phyloP scores from a whole-genome alignment of 2,888 invertebrate species.

The Hipparchia sbordonii region DNA sequence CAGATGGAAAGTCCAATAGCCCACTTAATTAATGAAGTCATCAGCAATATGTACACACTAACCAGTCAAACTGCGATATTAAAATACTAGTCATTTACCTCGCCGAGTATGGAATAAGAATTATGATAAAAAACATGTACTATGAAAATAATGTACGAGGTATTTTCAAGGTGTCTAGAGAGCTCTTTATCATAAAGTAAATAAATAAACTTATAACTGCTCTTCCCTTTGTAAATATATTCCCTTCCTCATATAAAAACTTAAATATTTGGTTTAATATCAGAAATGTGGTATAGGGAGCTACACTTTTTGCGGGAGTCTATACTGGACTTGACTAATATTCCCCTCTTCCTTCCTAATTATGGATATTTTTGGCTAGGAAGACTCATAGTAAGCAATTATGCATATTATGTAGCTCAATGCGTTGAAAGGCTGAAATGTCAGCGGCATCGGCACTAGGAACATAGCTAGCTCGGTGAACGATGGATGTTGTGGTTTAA shows the following conservation, averaged over 20 bases:
- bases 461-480: neutral
- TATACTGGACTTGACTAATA: too few relatives aligned
- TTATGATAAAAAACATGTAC: neutral
- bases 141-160: neutral
- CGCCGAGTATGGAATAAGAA: neutral
- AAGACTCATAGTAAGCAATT: too few relatives aligned
- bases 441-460: neutral
- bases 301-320: too few relatives aligned
- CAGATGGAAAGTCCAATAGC: slow-evolving; percentile 22
- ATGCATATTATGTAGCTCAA: neutral
- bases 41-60: slow-evolving; percentile 7
- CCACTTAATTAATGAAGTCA: slow-evolving; percentile 23
- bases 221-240: too few relatives aligned
- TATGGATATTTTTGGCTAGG: too few relatives aligned
- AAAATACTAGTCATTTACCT: slow-evolving; percentile 1
- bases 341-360: too few relatives aligned
- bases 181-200: neutral
- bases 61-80: neutral
- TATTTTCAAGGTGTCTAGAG: neutral
- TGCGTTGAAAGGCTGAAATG: neutral
- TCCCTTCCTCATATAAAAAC: neutral
- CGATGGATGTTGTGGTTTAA: neutral
- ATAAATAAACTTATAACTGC: neutral
- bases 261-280: neutral
- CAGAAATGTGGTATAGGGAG: neutral